phyloP scores from a whole-genome alignment of 2,797 vertebrate species.

The Phrynocephalus guinanensis region DNA sequence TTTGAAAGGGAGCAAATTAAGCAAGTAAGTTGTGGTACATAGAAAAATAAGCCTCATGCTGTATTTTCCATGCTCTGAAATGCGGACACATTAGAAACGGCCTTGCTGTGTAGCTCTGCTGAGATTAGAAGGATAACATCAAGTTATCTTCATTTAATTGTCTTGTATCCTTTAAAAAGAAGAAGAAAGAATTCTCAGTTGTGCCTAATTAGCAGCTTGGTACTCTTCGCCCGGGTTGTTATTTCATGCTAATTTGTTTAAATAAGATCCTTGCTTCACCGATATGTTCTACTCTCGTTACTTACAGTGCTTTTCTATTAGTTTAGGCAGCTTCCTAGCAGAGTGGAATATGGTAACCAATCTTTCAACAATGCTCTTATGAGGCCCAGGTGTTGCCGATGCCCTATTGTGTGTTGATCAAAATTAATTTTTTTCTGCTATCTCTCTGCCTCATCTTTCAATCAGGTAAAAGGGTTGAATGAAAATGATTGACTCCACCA shows the following conservation, averaged over 20 bases:
- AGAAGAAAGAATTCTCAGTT: conserved; percentile 31
- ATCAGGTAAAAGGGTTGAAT: not conserved
- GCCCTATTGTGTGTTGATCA: not conserved
- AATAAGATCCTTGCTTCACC: conserved; percentile 10
- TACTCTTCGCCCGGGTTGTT: conserved; percentile 56
- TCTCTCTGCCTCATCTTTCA: not conserved
- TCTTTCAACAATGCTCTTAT: not conserved
- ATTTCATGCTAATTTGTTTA: conserved; percentile 57
- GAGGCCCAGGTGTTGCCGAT: conserved; percentile 1
- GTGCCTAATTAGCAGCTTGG: conserved; percentile 57
- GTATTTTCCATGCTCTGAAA: conserved; percentile 14
- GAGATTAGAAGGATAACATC: conserved; percentile 47
- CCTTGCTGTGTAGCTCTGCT: conserved; percentile 54
- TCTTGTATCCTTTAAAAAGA: not conserved
- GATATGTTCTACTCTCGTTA: conserved; percentile 58
- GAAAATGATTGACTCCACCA: not conserved
- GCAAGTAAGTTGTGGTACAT: not conserved
- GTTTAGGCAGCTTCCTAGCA: conserved; percentile 48
- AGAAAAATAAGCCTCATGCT: conserved; percentile 13
- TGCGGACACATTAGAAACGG: conserved; percentile 20
- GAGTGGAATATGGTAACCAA: conserved; percentile 21
- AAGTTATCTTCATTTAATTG: conserved; percentile 44
- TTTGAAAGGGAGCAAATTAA: conserved; percentile 5
- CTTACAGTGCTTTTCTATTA: conserved; percentile 47
- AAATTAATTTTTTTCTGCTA: conserved; percentile 20